Conservation (phyloP, 2,797 vertebrate genomes). For the Clamator glandarius region DNA sequence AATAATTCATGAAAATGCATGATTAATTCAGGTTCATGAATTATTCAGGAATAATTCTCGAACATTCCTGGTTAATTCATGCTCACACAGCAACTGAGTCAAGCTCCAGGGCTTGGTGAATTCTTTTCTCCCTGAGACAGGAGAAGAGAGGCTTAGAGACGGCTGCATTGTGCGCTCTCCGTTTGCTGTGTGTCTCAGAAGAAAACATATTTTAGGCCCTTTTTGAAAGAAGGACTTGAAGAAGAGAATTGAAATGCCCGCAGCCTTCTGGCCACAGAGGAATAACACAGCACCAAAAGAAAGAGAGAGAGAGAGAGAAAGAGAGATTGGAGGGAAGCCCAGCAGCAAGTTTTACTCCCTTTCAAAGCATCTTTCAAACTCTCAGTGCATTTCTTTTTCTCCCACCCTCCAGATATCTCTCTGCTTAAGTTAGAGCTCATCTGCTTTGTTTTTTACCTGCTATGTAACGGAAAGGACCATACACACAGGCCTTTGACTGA, state of each 20-base stretch:
- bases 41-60: slow-evolving; percentile 72
- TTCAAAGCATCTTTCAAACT: neutral
- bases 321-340: neutral
- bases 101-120: slow-evolving; percentile 59
- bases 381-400: neutral
- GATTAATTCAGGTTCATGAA: slow-evolving; percentile 69
- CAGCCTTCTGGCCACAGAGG: neutral
- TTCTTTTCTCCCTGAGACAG: slow-evolving; percentile 34
- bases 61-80: slow-evolving; percentile 77
- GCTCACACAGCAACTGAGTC: slow-evolving; percentile 57
- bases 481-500: neutral
- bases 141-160: neutral
- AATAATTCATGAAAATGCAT: slow-evolving; percentile 72
- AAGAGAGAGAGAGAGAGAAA: neutral
- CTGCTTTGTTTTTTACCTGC: neutral
- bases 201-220: slow-evolving; percentile 7
- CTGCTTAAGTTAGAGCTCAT: neutral
- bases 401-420: neutral
- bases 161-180: neutral
- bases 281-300: neutral
- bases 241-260: neutral
- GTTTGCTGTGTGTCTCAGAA: neutral
- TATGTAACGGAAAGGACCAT: neutral
- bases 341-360: neutral
- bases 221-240: neutral